Percentiles rank a stretch among this genome's conserved stretches.
Evolutionary conservation across 2,888 invertebrate species (phyloP).

Genomic region (Lapara coniferarum): DNA sequence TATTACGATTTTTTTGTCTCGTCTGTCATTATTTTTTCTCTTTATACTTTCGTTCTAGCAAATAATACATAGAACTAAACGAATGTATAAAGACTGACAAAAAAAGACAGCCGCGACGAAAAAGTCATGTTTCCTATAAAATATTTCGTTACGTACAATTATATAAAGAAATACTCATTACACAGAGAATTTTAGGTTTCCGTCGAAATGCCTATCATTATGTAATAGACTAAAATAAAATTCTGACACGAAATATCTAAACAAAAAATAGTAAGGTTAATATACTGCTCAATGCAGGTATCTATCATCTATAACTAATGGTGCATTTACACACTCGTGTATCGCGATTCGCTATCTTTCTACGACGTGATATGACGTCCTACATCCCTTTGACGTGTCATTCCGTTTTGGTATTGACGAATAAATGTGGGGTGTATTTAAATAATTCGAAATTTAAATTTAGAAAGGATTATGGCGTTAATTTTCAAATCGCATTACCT

Average conservation of each 20-base stretch:
- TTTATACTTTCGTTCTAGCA: too few relatives aligned
- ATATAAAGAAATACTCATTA: too few relatives aligned
- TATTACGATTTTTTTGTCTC: too few relatives aligned
- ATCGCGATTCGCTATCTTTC: slow-evolving; percentile 13
- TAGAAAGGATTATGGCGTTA: slow-evolving; percentile 8
- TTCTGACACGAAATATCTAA: not conserved
- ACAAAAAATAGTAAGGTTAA: not conserved
- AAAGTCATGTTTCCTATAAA: too few relatives aligned
- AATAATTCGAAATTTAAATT: not conserved
- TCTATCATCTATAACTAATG: not conserved
- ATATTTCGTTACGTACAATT: too few relatives aligned
- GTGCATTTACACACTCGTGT: slow-evolving; percentile 18
- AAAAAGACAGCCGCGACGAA: too few relatives aligned
- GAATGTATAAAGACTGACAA: too few relatives aligned
- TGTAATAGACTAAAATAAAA: not conserved
- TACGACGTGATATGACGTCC: not conserved
- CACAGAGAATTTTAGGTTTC: too few relatives aligned
- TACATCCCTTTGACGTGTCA: not conserved
- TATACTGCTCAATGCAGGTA: not conserved
- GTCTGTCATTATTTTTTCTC: too few relatives aligned
- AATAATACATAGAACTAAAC: too few relatives aligned
- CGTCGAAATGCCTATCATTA: too few relatives aligned
- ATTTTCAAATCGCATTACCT: slow-evolving; percentile 37
- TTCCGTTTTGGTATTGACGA: not conserved
- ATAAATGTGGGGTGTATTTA: not conserved